Percentiles rank a stretch among this genome's conserved stretches.
Evolutionary conservation across 2,888 invertebrate genomes (phyloP).

Genomic region (Ferrisia virgata): DNA sequence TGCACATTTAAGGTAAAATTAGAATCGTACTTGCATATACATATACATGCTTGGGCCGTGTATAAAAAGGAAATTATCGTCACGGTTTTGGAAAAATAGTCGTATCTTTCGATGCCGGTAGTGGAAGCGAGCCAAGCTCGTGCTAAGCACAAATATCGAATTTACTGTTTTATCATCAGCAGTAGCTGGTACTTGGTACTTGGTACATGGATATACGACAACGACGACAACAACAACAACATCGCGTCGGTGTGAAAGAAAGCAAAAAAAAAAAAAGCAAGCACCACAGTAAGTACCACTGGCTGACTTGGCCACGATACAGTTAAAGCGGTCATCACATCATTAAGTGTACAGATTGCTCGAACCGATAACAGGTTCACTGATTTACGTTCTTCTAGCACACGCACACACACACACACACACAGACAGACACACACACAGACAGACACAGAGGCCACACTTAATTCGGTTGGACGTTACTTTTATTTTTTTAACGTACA

Average conservation of each 20-base stretch:
- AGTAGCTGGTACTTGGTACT: too few species aligned
- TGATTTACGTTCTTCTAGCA: neutral
- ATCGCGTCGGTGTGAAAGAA: neutral
- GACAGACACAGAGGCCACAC: too few species aligned
- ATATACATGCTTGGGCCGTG: neutral
- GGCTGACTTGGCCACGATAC: neutral
- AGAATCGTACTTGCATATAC: neutral
- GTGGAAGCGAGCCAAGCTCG: slow-evolving; percentile 25
- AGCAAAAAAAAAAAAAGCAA: neutral
- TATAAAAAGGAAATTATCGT: slow-evolving; percentile 29
- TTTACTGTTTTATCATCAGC: neutral
- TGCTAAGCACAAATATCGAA: neutral
- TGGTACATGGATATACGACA: too few species aligned
- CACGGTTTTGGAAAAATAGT: slow-evolving; percentile 15
- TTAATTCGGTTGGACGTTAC: too few species aligned
- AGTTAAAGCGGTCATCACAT: slow-evolving; percentile 1
- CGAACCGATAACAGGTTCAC: neutral
- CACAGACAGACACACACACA: too few species aligned
- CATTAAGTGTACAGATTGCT: neutral
- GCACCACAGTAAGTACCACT: too few species aligned
- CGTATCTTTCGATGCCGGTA: slow-evolving; percentile 1
- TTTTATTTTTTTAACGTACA: too few species aligned
- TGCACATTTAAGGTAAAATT: slow-evolving; percentile 30
- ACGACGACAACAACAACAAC: too few species aligned
- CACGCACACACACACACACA: too few species aligned